Conservation (phyloP, 2,888 invertebrate genomes). For the Uloborus plumipes region DNA sequence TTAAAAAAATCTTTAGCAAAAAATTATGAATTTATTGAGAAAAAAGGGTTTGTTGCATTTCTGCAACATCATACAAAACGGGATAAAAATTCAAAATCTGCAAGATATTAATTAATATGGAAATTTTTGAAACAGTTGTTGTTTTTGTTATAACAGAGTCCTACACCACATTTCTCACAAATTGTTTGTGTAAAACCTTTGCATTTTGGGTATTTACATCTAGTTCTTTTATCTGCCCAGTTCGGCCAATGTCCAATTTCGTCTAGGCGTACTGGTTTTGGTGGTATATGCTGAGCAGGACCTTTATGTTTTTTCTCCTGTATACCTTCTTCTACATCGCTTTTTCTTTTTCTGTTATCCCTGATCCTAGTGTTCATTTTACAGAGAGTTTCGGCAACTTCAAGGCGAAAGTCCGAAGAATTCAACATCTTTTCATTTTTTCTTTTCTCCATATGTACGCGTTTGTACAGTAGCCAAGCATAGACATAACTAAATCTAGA, state of each 20-base stretch:
- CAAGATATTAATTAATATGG: no score
- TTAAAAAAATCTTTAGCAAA: no score
- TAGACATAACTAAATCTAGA: conserved; percentile 57
- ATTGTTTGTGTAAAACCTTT: background rate
- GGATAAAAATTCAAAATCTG: no score
- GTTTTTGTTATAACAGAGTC: no score
- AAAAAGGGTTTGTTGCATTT: no score
- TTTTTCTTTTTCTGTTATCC: background rate
- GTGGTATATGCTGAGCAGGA: conserved; percentile 2
- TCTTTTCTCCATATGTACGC: background rate
- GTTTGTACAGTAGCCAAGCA: conserved; percentile 55
- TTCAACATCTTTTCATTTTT: background rate
- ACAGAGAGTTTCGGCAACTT: background rate
- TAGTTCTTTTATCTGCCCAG: background rate
- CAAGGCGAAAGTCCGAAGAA: background rate
- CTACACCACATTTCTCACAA: no score
- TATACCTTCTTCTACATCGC: background rate
- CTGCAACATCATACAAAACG: no score
- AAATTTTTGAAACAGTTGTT: no score
- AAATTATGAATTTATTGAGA: no score
- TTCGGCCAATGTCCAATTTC: conserved; percentile 9
- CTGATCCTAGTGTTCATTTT: background rate
- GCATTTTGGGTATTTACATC: conserved; percentile 15
- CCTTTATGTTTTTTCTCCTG: background rate
- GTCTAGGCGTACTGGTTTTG: background rate